Conservation (phyloP, 2,888 invertebrate species). For the Papilio gigon region DNA sequence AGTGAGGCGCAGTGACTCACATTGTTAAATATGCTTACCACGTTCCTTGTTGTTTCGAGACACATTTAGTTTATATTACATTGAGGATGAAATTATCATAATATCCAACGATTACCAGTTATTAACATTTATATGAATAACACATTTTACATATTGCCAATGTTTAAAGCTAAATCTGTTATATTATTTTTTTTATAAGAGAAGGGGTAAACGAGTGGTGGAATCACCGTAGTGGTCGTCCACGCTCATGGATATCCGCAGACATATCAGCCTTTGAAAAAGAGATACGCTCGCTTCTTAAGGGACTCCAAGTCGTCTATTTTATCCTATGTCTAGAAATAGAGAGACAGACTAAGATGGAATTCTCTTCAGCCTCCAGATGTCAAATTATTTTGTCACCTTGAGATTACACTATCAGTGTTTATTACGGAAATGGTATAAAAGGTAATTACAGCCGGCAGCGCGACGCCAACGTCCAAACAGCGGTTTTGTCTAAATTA, state of each 20-base stretch:
- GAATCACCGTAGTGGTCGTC: too few relatives aligned
- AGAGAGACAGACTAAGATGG: not conserved
- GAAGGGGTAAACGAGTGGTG: too few relatives aligned
- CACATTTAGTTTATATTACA: constrained; percentile 17
- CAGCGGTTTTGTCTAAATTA: constrained; percentile 29
- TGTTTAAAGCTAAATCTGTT: too few relatives aligned
- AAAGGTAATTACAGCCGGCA: constrained; percentile 17
- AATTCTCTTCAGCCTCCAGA: not conserved
- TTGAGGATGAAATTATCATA: constrained; percentile 2
- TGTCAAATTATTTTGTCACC: not conserved
- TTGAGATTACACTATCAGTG: constrained; percentile 24
- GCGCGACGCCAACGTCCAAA: constrained; percentile 21
- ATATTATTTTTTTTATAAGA: too few relatives aligned
- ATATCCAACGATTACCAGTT: constrained; percentile 3
- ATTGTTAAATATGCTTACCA: constrained; percentile 16
- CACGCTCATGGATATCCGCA: too few relatives aligned
- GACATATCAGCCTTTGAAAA: too few relatives aligned
- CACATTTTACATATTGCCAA: too few relatives aligned
- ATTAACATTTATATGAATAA: not conserved
- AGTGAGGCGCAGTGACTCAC: constrained; percentile 28
- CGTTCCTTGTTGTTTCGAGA: constrained; percentile 13
- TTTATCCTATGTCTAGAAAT: constrained; percentile 9
- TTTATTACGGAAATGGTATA: constrained; percentile 29
- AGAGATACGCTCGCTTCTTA: too few relatives aligned
- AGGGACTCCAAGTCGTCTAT: too few relatives aligned